A percentile compares a stretch with the other conserved stretches of the same genome.
These are phyloP conservation scores for Eupithecia dodoneata DNA, from an alignment of 2,888 invertebrate genomes.

Conservation along the genomic window DNA sequence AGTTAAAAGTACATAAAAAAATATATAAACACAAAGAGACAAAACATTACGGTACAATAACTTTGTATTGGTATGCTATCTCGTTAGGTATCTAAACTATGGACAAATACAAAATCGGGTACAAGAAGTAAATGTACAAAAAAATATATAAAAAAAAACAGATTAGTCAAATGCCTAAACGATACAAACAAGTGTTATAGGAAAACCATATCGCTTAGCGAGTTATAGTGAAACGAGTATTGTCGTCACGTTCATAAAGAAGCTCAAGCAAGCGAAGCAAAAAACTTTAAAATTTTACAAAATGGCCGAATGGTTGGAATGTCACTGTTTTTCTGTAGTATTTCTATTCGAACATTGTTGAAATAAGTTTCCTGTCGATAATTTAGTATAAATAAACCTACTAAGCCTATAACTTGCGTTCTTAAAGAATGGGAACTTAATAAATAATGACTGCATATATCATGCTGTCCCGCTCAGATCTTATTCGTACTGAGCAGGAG, in stretches of 20 bases:
- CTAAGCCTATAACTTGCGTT: too few species aligned
- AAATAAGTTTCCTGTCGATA: not conserved
- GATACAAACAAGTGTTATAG: slow-evolving; percentile 83
- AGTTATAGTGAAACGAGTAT: slow-evolving; percentile 56
- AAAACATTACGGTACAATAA: not conserved
- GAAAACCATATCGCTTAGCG: slow-evolving; percentile 75
- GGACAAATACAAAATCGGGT: slow-evolving; percentile 47
- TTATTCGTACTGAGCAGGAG: too few species aligned
- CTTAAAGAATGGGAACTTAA: not conserved
- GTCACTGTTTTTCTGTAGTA: slow-evolving; percentile 57
- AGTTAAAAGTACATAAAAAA: not conserved
- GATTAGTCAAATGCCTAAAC: slow-evolving; percentile 76
- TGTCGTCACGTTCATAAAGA: slow-evolving; percentile 64
- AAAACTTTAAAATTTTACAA: slow-evolving; percentile 35
- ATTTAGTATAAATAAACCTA: not conserved
- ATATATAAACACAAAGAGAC: not conserved
- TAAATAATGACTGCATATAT: too few species aligned
- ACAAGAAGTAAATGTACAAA: slow-evolving; percentile 46
- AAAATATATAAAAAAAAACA: slow-evolving; percentile 44
- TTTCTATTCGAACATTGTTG: too few species aligned
- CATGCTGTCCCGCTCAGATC: too few species aligned
- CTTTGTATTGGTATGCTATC: slow-evolving; percentile 14
- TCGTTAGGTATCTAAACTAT: slow-evolving; percentile 31
- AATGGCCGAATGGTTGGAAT: slow-evolving; percentile 44
- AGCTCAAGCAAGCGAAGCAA: slow-evolving; percentile 82